phyloP scores from a whole-genome alignment of 1,140 invertebrate species.

The Meteorus sp. region DNA sequence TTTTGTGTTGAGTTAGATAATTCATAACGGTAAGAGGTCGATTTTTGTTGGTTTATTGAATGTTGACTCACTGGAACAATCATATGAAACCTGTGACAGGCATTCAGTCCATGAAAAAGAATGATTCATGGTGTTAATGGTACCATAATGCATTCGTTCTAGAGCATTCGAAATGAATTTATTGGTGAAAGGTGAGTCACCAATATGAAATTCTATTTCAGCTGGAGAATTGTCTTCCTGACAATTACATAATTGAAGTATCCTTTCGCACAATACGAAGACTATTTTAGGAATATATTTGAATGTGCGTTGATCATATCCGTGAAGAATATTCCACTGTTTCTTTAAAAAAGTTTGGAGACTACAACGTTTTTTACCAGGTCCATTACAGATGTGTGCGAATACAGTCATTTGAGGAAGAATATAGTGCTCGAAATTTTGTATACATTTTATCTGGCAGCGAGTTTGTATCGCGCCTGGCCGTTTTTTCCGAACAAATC shows the following conservation, averaged over 20 bases:
- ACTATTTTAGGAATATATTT: constrained; percentile 81
- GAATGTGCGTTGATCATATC: constrained; percentile 76
- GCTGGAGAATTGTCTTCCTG: constrained; percentile 56
- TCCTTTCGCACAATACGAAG: constrained; percentile 75
- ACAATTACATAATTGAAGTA: constrained; percentile 71
- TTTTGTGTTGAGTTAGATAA: not conserved
- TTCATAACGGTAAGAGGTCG: not conserved
- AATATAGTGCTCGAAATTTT: constrained; percentile 81
- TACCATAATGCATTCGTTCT: constrained; percentile 38
- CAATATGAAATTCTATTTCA: constrained; percentile 48
- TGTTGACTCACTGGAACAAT: constrained; percentile 36
- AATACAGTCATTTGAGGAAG: constrained; percentile 79
- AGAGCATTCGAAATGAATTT: constrained; percentile 53
- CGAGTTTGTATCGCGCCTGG: constrained; percentile 81
- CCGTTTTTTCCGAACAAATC: constrained; percentile 77
- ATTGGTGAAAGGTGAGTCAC: constrained; percentile 52
- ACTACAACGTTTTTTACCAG: constrained; percentile 66
- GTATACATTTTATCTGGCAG: constrained; percentile 77
- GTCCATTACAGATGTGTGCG: constrained; percentile 58
- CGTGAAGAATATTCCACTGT: constrained; percentile 77
- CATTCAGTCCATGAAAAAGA: constrained; percentile 53
- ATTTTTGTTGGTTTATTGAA: not conserved
- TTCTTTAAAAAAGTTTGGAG: constrained; percentile 74
- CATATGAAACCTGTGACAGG: constrained; percentile 44
- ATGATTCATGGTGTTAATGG: constrained; percentile 40